Base-by-base conservation (phyloP, 2,888 invertebrate genomes). In the Oscheius sp. region DNA sequence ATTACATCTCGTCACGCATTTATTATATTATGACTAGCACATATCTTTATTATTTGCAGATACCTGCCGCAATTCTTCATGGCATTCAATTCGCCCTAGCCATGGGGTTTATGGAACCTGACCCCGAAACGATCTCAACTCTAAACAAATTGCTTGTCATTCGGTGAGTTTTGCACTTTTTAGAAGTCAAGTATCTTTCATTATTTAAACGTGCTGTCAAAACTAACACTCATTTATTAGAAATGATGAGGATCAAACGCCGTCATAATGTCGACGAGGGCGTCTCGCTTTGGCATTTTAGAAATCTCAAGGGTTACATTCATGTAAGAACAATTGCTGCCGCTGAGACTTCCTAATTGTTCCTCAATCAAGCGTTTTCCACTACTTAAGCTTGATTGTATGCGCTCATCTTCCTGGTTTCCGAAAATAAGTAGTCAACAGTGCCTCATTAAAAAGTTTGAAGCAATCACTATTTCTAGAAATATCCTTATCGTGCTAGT, bases 401-500 rank as follows among this genome's bases (percentile, higher is more conserved):
- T 17, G 20, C 12, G 14, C 33, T 14, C 41, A 38, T 26, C 32
- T 54, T 54, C 54, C 54, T 54, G 17, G 33, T 26, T 9, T 26
- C 22, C 12, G 47, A 22, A 22, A 36, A 32, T 20, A 32, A 54
- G 47, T 14, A 22, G 47, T 47, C 32, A 54, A 54, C 32, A 54
- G 51, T n/a, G n/a, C n/a, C n/a, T n/a, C n/a, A n/a, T n/a, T n/a
- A n/a, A 47, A 44, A 47, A 47, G 47, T 36, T 36, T 36, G 14
- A 36, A 14, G 36, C 8, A 36, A 14, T 36, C 8, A 36, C 36
- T 14, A 22, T 47, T 59, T 91, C 93, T 85, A 93, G 93, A 6
- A 95, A 94, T 88, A 93, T 95, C 88, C 92, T 93, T 86, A 92
- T 95, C 72, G 91, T 94, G 67, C 90, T 94, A 47, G 93, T 93